Percentiles rank a stretch among this genome's conserved stretches.
phyloP scores from a whole-genome alignment of 2,797 vertebrate species.

The Toxotes lorentzi region DNA sequence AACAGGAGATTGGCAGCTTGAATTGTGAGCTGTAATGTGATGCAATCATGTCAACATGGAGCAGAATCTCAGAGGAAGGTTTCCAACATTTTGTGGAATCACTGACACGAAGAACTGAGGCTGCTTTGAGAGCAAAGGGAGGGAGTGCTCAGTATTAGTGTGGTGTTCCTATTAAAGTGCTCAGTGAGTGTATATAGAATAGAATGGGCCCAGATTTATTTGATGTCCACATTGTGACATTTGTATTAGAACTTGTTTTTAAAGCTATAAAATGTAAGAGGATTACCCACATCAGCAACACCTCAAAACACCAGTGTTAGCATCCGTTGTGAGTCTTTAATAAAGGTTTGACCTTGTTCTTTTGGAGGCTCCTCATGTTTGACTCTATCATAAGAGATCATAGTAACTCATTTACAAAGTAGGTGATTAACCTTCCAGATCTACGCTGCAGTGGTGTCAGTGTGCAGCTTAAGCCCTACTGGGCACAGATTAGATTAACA shows the following conservation, averaged over 20 bases:
- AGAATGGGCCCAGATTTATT: neutral
- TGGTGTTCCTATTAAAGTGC: neutral
- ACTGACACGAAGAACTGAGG: neutral
- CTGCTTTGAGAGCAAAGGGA: neutral
- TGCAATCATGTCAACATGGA: neutral
- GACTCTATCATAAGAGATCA: constrained; percentile 31
- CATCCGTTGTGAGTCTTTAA: neutral
- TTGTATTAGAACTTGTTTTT: neutral
- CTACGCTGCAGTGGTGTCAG: neutral
- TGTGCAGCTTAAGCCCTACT: constrained; percentile 17
- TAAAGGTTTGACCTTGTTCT: constrained; percentile 28
- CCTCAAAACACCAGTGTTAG: neutral
- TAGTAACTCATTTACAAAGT: constrained; percentile 14
- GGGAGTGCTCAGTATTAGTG: neutral
- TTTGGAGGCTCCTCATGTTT: constrained; percentile 20
- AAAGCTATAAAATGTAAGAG: neutral
- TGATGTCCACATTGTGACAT: neutral
- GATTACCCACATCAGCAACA: neutral
- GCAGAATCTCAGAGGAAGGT: neutral
- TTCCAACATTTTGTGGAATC: neutral
- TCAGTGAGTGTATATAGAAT: neutral
- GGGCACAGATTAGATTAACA: constrained; percentile 33
- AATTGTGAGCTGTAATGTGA: neutral
- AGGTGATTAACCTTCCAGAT: constrained; percentile 29
- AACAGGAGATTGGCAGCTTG: neutral